Conservation (phyloP, 1,140 invertebrate species). For the Rhizoglyphus robini region DNA sequence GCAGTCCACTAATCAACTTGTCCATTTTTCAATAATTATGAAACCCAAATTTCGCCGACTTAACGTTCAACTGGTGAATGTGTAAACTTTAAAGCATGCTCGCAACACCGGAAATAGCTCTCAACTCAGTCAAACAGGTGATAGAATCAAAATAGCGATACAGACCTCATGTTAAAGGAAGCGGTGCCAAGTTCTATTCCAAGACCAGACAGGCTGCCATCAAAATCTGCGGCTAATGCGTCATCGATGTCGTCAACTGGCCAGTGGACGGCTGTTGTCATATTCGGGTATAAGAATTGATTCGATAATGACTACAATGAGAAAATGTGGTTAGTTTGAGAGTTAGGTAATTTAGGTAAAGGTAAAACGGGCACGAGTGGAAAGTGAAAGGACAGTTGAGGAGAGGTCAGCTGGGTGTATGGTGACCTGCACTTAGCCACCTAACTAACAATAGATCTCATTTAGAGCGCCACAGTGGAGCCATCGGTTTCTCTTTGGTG, state of each 20-base stretch:
- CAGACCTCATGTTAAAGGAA: slow-evolving; percentile 57
- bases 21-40: neutral
- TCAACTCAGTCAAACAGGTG: neutral
- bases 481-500: too few species aligned
- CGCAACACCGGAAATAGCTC: neutral
- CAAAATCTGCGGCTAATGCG: slow-evolving; percentile 57
- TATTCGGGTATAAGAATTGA: slow-evolving; percentile 4
- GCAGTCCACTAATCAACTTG: too few species aligned
- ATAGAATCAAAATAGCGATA: neutral
- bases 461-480: too few species aligned
- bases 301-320: neutral
- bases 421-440: too few species aligned
- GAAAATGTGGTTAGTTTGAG: neutral
- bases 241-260: slow-evolving; percentile 50
- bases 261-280: slow-evolving; percentile 27
- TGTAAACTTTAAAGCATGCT: too few species aligned
- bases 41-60: too few species aligned
- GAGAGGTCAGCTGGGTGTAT: too few species aligned
- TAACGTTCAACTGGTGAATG: too few species aligned
- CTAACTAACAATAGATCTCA: too few species aligned
- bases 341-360: too few species aligned
- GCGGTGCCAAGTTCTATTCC: slow-evolving; percentile 53
- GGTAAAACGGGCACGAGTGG: too few species aligned
- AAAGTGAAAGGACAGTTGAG: too few species aligned
- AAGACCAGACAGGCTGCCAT: slow-evolving; percentile 57